Base-by-base conservation (phyloP, 2,113 vertebrate species). In the Clinocottus analis region DNA sequence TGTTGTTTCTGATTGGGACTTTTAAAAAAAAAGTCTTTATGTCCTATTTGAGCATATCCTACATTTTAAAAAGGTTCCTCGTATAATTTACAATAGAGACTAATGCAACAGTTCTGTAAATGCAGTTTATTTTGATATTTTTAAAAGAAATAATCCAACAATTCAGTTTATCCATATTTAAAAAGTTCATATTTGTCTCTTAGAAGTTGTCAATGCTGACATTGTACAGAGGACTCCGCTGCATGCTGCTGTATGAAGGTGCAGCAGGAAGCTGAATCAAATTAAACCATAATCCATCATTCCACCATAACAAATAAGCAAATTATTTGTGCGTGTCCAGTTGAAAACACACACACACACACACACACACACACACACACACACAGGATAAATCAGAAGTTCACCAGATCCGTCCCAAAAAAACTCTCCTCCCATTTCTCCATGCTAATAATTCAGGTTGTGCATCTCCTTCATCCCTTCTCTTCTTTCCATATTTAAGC, bases 401-500 rank as follows among this genome's bases (percentile, higher is more conserved):
- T 75, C 37, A 49, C 10, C 23, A 9, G 45, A 83, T 60, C 14
- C n/a, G 2, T 33, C 27, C 45, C 19, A 35, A 72, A 41, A n/a
- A 74, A 59, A 47, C 37, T 49, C 43, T 47, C 60, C 33, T 4
- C 41, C 76, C 37, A 8, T 75, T 76, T 45, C 72, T 61, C 37
- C 19, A 17, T 13, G 16, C 6, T n/a, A 35, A 4, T 72, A 60
- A 75, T 78, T 81, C 47, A 64, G 37, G 80, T 76, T 21, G 79
- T 71, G 41, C 45, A 81, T 84, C 86, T 33, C 84, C 79, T 85
- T 85, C 12, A 0, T 7, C 43, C 17, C 31, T 56, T 33, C 11
- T 47, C 6, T 74, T 69, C 71, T 66, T 41, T 47, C 70, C 76
- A 33, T 74, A 69, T 65, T 82, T 65, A 79, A 47, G 37, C 59